These are phyloP conservation scores for Protonibea diacanthus DNA, from an alignment of 2,797 vertebrate genomes.

Conservation along the genomic window DNA sequence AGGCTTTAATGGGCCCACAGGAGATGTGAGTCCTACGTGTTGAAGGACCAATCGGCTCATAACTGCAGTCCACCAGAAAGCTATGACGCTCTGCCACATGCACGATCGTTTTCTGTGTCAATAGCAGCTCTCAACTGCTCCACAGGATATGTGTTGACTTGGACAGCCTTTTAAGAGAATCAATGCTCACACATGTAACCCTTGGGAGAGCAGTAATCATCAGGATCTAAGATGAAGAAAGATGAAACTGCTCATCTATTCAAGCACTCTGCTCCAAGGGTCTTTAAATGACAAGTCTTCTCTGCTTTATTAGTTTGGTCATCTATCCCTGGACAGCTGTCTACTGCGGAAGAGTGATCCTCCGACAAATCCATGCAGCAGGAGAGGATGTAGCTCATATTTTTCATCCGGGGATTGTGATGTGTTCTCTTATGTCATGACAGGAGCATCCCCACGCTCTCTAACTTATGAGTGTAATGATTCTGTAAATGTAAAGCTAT, in stretches of 20 bases:
- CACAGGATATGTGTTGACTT: slow-evolving; percentile 52
- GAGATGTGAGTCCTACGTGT: slow-evolving; percentile 46
- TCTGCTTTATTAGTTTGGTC: too few relatives aligned
- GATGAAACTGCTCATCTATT: slow-evolving; percentile 58
- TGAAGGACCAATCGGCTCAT: slow-evolving; percentile 46
- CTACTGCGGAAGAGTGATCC: slow-evolving; percentile 34
- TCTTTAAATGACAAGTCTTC: too few relatives aligned
- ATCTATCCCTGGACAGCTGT: slow-evolving; percentile 40
- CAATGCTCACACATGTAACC: slow-evolving; percentile 56
- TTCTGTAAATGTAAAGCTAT: background rate
- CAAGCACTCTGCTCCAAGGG: slow-evolving; percentile 1
- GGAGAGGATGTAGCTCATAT: slow-evolving; percentile 23
- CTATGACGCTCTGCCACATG: slow-evolving; percentile 47
- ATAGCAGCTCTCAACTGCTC: slow-evolving; percentile 30
- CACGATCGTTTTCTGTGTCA: slow-evolving; percentile 57
- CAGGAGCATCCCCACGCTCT: background rate
- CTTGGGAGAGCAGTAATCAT: slow-evolving; percentile 60
- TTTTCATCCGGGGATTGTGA: slow-evolving; percentile 7
- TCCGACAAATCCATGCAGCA: slow-evolving; percentile 30
- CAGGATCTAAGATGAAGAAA: slow-evolving; percentile 55
- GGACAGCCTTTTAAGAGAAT: slow-evolving; percentile 62
- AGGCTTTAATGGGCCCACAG: slow-evolving; percentile 58
- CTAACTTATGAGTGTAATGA: slow-evolving; percentile 3
- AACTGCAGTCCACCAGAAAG: slow-evolving; percentile 60
- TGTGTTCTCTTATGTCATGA: slow-evolving; percentile 28